Conservation (phyloP, 2,888 invertebrate species). For the Drosophila emarginata region DNA sequence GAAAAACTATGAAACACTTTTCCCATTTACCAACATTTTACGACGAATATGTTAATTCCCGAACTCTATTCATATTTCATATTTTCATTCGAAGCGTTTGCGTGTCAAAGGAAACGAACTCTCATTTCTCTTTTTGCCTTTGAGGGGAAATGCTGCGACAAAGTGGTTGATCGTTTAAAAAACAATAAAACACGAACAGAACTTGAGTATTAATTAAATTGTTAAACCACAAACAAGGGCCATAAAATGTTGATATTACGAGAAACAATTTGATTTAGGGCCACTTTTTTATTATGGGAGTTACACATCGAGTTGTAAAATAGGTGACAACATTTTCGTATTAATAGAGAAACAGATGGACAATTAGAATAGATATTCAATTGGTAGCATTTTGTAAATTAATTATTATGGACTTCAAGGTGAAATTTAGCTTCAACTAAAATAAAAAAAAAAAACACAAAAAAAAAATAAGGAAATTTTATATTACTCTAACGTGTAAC, state of each 20-base stretch:
- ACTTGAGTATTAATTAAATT: conserved; percentile 70
- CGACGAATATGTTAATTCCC: conserved; percentile 65
- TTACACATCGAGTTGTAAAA: background rate
- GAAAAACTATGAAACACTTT: conserved; percentile 16
- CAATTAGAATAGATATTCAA: background rate
- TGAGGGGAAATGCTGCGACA: conserved; percentile 57
- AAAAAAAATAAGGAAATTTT: too few relatives aligned
- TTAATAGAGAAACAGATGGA: background rate
- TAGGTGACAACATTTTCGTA: background rate
- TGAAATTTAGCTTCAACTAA: too few relatives aligned
- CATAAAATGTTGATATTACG: conserved; percentile 59
- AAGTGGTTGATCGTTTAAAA: conserved; percentile 79
- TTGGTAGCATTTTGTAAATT: background rate
- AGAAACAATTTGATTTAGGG: conserved; percentile 19
- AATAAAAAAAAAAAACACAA: too few relatives aligned
- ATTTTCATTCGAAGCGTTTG: conserved; percentile 49
- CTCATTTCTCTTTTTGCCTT: background rate
- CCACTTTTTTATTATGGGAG: background rate
- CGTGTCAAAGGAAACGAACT: conserved; percentile 49
- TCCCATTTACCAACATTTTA: conserved; percentile 42
- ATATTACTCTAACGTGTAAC: too few relatives aligned
- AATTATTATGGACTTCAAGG: too few relatives aligned
- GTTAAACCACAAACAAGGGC: conserved; percentile 61
- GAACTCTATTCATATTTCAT: conserved; percentile 66
- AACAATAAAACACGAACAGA: conserved; percentile 73